Evolutionary conservation across 1,140 invertebrate species (phyloP).

Genomic region (Micrasema longulum): DNA sequence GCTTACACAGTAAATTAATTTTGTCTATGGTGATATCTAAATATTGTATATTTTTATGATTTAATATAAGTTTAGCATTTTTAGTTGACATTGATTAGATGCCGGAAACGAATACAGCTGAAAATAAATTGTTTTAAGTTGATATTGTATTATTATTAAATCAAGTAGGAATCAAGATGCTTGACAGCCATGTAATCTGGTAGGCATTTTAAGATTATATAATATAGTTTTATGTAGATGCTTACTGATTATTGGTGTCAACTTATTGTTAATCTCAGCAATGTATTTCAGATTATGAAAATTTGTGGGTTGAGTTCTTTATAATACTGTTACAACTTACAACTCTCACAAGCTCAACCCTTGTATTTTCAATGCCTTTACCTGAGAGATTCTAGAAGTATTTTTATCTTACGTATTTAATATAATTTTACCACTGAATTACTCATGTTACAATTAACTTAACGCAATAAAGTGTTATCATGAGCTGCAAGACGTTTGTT

Average conservation of each 20-base stretch:
- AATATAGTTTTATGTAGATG: too few species aligned
- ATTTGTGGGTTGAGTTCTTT: too few species aligned
- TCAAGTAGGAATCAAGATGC: too few species aligned
- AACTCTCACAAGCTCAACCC: too few species aligned
- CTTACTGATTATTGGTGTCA: too few species aligned
- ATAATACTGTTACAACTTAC: too few species aligned
- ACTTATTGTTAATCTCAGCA: too few species aligned
- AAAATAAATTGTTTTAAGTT: conserved; percentile 9
- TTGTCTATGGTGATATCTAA: conserved; percentile 46
- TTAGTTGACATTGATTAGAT: conserved; percentile 30
- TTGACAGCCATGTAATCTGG: too few species aligned
- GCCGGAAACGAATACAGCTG: background rate
- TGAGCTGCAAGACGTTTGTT: background rate
- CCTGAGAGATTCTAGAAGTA: conserved; percentile 33
- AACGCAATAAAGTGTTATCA: too few species aligned
- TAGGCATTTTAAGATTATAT: too few species aligned
- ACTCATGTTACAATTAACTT: too few species aligned
- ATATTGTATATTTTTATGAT: conserved; percentile 46
- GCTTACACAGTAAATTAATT: conserved; percentile 50
- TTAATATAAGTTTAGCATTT: conserved; percentile 38
- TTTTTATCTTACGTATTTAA: background rate
- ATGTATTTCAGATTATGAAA: background rate
- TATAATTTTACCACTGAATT: background rate
- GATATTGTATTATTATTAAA: background rate
- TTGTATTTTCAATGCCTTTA: conserved; percentile 13